Evolutionary conservation across 1,140 invertebrate species (phyloP), one percentile per base, ranked within the genome.

Genomic region (Amphibalanus amphitrite): DNA sequence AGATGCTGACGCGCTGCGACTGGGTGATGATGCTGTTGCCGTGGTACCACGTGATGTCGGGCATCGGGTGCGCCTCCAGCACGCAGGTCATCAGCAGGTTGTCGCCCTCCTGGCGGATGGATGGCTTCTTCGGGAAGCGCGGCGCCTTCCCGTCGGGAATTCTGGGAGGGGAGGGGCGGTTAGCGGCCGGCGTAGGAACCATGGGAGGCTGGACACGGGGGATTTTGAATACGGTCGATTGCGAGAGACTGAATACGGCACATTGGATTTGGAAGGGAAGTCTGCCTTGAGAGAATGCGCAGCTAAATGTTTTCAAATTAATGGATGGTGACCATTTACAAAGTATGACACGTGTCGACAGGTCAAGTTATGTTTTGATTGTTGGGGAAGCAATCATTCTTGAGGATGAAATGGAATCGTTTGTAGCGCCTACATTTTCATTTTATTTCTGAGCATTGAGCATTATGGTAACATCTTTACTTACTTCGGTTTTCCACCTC

Each of bases 91-190:
- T 95, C 75, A 97, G 88, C 75, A 97, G 85, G 70, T 92, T 80
- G 80, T 96, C 93, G 67, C 93, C 94, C 74, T 94, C 90, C 84
- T 97, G 95, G 76, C 91, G 87, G 76, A 98, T 97, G 38, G 92
- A 95, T 70, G 95, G 95, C 81, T 97, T 97, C 85, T 96, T 96
- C 67, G 95, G 94, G 81, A 98, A 98, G 76, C 94, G 85, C 69
- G 94, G 95, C 72, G 93, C 87, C 83, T 96, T 96, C 74, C 93
- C 93, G 77, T 93, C 91, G 33, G 92, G 91, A 82, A 95, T 92
- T 88, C 92, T 95, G 83, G 71, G 74, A 76, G 76, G 23, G 33
- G 33, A 6, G 33, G 33, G 29, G n/a, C n/a, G n/a, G 29, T 0
- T 28, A 28, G 38, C 70, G 33, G 70, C 6, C 67, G 6, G 28